Evolutionary conservation across 2,797 vertebrate genomes (phyloP).

Genomic region (Pagetopsis macropterus): DNA sequence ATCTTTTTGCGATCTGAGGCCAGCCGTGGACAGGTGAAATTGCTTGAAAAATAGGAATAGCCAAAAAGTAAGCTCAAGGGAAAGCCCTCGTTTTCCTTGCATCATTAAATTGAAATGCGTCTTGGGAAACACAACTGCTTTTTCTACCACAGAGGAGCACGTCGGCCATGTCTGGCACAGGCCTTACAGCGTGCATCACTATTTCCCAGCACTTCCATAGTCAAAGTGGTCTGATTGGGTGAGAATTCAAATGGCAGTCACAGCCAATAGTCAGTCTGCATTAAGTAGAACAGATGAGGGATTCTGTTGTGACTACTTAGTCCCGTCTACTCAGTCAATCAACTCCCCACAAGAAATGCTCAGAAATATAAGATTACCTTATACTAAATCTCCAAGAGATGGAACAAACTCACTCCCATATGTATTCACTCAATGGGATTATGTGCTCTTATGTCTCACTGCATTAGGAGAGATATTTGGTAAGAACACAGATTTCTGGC

Average conservation of each 20-base stretch:
- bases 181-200: constrained; percentile 36
- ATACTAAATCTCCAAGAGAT: constrained; percentile 71
- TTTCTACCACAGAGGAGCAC: constrained; percentile 51
- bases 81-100: constrained; percentile 61
- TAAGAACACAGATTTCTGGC: constrained; percentile 56
- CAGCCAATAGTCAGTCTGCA: constrained; percentile 48
- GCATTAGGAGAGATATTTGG: constrained; percentile 57
- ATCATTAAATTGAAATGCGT: constrained; percentile 73
- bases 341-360: constrained; percentile 52
- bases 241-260: constrained; percentile 61
- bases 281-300: constrained; percentile 57
- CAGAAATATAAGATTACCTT: constrained; percentile 77
- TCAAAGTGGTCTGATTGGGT: constrained; percentile 49
- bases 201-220: constrained; percentile 62
- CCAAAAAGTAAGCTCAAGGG: constrained; percentile 56
- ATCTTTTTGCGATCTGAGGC: constrained; percentile 45
- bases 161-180: constrained; percentile 59
- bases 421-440: constrained; percentile 77
- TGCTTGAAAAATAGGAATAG: constrained; percentile 69
- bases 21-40: constrained; percentile 73
- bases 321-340: constrained; percentile 41
- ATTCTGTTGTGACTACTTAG: constrained; percentile 47
- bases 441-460: constrained; percentile 52
- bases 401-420: constrained; percentile 74
- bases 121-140: constrained; percentile 54